Base-by-base conservation (phyloP, 2,888 invertebrate genomes). In the Micoletzkya japonica region DNA sequence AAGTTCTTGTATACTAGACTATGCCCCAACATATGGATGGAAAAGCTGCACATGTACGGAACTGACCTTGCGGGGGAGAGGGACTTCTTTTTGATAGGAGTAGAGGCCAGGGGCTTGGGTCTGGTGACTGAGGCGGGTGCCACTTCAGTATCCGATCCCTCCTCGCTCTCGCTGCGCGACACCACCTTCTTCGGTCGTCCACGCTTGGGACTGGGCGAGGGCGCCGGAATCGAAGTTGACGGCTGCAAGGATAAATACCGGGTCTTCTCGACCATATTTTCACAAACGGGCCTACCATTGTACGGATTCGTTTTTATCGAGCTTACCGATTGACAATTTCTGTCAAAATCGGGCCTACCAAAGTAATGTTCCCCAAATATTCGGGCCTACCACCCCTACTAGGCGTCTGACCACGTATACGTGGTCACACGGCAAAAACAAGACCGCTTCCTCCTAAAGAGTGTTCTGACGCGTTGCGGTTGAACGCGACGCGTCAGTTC, bases 141-240 rank as follows among this genome's bases (percentile, higher is more conserved):
- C 28, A 20, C 36, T 20, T 61, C 61, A 61, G 61, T 49, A 61
- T 61, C 61, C 14, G 61, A 61, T 61, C 44, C 24, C 26, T 61
- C 61, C 30, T 61, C 61, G 20, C 49, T 49, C 26, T 61, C 61
- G 24, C 44, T 49, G 6, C 44, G 44, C 28, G 61, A 30, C 1
- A 32, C 32, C 14, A 36, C 30, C 3, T 39, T 20, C 30, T 61
- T 61, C 2, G 44, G 4, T 30, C 57, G 17, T 30, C 61, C 28
- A 20, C 34, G 30, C 4, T 28, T 14, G 4, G 61, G 17, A 24
- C 37, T 7, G 24, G 60, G 39, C 36, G 39, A 14, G 26, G 49
- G 24, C 2, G 59, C 36, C n/a, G 59, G 37, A 24, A 24, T 36
- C 14, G 37, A 2, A 37, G 59, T 14, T 4, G 59, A 28, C 24